Conservation (phyloP, 2,888 invertebrate species). For the Dyspetes luteomarginatus region DNA sequence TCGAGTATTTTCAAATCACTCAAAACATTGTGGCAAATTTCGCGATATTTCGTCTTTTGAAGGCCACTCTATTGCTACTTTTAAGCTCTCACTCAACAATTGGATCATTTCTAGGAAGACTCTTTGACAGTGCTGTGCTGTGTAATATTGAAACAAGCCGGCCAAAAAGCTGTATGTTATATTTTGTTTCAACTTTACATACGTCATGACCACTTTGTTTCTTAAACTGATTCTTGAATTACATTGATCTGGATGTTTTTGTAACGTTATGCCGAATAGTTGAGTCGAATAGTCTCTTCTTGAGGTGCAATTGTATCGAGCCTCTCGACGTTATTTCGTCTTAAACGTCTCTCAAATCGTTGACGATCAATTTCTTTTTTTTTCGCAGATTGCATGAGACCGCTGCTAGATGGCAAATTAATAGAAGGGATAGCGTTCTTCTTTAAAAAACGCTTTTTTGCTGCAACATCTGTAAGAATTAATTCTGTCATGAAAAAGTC, state of each 20-base stretch:
- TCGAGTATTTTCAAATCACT: conserved; percentile 56
- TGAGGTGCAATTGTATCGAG: neutral
- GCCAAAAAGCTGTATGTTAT: neutral
- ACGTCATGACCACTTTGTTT: neutral
- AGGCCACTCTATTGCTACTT: neutral
- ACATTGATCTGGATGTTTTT: neutral
- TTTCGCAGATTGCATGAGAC: neutral
- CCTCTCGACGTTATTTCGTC: neutral
- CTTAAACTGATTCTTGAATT: neutral
- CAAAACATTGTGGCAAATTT: conserved; percentile 67
- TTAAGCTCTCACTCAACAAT: neutral
- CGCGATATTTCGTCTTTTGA: conserved; percentile 53
- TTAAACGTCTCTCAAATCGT: neutral
- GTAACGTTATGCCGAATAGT: neutral
- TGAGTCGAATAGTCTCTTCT: neutral
- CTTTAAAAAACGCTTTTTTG: neutral
- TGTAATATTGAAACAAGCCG: neutral
- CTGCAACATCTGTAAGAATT: neutral
- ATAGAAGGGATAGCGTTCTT: neutral
- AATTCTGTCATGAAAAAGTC: neutral
- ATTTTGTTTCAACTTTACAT: neutral
- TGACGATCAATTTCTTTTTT: neutral
- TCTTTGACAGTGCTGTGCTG: neutral
- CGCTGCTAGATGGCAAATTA: neutral
- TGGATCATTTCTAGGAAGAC: neutral